Conservation (phyloP, 1,140 invertebrate species). For the Eufriesea mexicana region DNA sequence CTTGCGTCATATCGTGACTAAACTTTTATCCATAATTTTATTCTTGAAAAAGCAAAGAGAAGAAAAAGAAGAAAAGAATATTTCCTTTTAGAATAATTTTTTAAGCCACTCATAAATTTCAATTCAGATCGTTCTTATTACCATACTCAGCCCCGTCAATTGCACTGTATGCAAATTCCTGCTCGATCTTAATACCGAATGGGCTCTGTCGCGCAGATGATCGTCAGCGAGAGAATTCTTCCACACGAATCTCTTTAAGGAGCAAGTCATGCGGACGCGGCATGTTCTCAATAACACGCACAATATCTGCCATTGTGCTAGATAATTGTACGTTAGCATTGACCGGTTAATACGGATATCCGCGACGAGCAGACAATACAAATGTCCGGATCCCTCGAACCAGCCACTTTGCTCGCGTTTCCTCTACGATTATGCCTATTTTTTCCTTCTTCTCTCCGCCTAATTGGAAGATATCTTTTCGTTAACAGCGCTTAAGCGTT, state of each 20-base stretch:
- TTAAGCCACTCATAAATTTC: neutral
- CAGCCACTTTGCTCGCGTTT: neutral
- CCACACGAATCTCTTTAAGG: neutral
- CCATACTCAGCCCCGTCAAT: neutral
- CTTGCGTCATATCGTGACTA: no score
- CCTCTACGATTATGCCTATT: neutral
- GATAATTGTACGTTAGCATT: slow-evolving; percentile 46
- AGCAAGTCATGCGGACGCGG: neutral
- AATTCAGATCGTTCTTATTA: neutral
- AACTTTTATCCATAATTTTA: no score
- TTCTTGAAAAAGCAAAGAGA: no score
- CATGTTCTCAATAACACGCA: slow-evolving; percentile 34
- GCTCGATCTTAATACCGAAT: neutral
- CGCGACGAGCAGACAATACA: slow-evolving; percentile 36
- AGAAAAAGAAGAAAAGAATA: no score
- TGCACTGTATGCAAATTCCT: neutral
- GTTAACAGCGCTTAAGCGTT: neutral
- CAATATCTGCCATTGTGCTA: slow-evolving; percentile 40
- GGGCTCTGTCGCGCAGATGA: neutral
- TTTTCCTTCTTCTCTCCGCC: neutral
- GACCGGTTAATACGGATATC: slow-evolving; percentile 49
- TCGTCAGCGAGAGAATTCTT: neutral
- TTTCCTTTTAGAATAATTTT: no score
- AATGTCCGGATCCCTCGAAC: slow-evolving; percentile 25
- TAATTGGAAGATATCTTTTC: neutral